A percentile compares a stretch with the other conserved stretches of the same genome.
phyloP scores from a whole-genome alignment of 2,797 vertebrate genomes.

The Lagocephalus sceleratus region DNA sequence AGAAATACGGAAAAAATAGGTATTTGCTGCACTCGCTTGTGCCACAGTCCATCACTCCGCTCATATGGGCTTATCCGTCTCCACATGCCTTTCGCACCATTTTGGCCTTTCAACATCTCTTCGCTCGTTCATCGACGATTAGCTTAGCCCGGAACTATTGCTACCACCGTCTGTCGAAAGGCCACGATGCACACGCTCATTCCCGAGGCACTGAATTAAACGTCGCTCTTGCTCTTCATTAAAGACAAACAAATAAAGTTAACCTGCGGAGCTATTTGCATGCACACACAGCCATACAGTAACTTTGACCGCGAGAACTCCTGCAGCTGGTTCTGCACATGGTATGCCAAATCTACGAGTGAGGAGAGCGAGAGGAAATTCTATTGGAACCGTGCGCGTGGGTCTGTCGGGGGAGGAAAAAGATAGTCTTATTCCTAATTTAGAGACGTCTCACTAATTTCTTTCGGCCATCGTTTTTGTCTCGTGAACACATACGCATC shows the following conservation, averaged over 20 bases:
- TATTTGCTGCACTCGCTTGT: constrained; percentile 65
- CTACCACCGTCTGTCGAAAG: no score
- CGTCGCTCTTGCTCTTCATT: constrained; percentile 29
- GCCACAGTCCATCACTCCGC: constrained; percentile 66
- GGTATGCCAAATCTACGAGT: constrained; percentile 66
- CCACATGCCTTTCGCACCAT: constrained; percentile 74
- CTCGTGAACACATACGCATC: constrained; percentile 45
- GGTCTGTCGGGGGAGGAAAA: constrained; percentile 43
- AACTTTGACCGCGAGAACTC: constrained; percentile 38
- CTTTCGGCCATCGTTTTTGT: constrained; percentile 42
- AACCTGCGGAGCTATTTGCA: constrained; percentile 60
- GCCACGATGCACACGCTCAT: no score
- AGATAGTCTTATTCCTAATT: constrained; percentile 32
- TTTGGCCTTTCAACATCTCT: constrained; percentile 70
- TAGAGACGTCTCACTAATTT: constrained; percentile 41
- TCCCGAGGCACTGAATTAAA: no score
- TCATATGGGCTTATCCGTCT: constrained; percentile 67
- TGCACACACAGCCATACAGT: constrained; percentile 37
- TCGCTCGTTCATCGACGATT: constrained; percentile 4
- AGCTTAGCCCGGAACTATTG: constrained; percentile 19
- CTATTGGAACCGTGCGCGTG: constrained; percentile 28
- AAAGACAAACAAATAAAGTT: constrained; percentile 41
- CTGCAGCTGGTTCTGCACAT: constrained; percentile 73
- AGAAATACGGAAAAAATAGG: constrained; percentile 44
- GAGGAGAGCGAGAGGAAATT: constrained; percentile 40